Evolutionary conservation across 2,797 vertebrate genomes (phyloP), one percentile per base, ranked within the genome.

Genomic region (Poeciliopsis presidionis): DNA sequence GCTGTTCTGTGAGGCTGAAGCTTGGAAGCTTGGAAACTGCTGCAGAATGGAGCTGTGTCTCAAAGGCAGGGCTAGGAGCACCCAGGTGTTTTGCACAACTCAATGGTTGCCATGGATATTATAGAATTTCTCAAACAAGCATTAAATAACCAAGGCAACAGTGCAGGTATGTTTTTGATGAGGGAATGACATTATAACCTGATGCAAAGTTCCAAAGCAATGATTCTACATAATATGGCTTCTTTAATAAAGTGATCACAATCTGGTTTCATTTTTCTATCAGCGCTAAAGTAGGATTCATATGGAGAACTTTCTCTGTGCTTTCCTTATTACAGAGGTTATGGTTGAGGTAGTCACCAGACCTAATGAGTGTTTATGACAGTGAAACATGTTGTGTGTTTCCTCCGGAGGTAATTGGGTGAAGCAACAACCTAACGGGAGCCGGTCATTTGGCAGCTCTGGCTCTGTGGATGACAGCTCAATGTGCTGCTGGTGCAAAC

Each of bases 391-490:
- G 28, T 61, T 61, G 28, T 33, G 28, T 14, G 28, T 61, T 61
- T 61, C 28, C 57, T 16, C 28, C 11, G 6, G 57, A 61, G 14
- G 57, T 61, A 61, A 61, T 61, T 61, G 14, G 30, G 57, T 30
- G 30, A 61, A 61, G 57, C 57, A 61, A 61, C 13, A 61, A 18
- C n/a, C 30, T 33, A 61, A 61, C 14, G 33, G 57, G 57, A 18
- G 28, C 12, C 6, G 57, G 57, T 61, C 28, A 61, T 61, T 33
- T 61, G 57, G 12, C 57, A 61, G 57, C 57, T 7, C 57, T 61
- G 57, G 28, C 12, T 74, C 84, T 39, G 76, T 74, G 45, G 75
- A 85, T 81, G 84, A 92, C 78, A 22, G 78, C 81, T 90, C 77
- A 77, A 73, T 87, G 86, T 78, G 53, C 22, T 41, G 57, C 45